Conservation (phyloP, 2,888 invertebrate genomes). For the Halocaridina rubra region DNA sequence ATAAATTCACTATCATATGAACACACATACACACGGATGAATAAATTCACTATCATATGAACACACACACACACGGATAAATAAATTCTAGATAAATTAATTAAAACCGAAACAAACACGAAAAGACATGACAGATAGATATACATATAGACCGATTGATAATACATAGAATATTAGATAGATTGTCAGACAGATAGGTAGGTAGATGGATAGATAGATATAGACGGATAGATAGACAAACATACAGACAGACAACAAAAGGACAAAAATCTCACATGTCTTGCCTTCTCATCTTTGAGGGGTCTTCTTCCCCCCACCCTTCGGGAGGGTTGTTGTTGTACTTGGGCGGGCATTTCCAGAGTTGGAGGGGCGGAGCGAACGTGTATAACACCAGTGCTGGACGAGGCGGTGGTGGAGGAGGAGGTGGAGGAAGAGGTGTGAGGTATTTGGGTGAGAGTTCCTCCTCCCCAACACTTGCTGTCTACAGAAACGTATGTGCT, state of each 20-base stretch:
- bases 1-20: background rate
- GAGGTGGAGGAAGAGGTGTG: slow-evolving; percentile 70
- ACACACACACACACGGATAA: background rate
- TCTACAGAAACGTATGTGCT: slow-evolving; percentile 55
- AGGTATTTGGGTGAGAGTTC: slow-evolving; percentile 50
- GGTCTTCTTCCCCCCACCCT: slow-evolving; percentile 82
- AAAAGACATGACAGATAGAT: too few relatives aligned
- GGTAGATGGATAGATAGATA: too few relatives aligned
- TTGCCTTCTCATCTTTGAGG: slow-evolving; percentile 74
- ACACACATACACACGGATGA: background rate
- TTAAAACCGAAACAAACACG: too few relatives aligned
- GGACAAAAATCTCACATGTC: too few relatives aligned
- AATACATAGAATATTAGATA: too few relatives aligned
- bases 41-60: background rate
- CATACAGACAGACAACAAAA: too few relatives aligned
- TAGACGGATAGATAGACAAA: too few relatives aligned
- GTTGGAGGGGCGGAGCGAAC: too few relatives aligned
- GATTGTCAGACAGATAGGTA: too few relatives aligned
- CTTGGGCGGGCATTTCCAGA: slow-evolving; percentile 89
- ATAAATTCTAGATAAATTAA: too few relatives aligned
- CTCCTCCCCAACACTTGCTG: slow-evolving; percentile 62
- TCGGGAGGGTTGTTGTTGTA: slow-evolving; percentile 61
- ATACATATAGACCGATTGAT: too few relatives aligned
- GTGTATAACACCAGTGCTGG: too few relatives aligned
- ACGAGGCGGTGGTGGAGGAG: slow-evolving; percentile 76